phyloP scores from a whole-genome alignment of 2,888 invertebrate genomes.

The Stenichneumon culpator region DNA sequence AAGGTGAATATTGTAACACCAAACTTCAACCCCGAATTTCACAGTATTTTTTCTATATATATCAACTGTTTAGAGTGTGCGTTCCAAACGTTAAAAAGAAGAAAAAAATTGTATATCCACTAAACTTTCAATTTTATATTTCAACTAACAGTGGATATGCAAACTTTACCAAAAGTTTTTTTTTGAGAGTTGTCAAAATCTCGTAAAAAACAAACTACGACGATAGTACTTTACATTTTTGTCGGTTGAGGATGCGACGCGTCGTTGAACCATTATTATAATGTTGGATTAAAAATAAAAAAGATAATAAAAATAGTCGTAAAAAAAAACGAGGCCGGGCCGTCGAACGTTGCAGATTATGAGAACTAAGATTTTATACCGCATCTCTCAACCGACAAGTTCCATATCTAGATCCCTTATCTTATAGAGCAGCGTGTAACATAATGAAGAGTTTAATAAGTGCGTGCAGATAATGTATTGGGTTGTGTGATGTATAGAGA shows the following conservation, averaged over 20 bases:
- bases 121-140: too few relatives aligned
- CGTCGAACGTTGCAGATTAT: constrained; percentile 15
- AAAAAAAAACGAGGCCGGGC: neutral
- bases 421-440: constrained; percentile 28
- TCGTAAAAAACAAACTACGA: neutral
- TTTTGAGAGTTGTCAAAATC: constrained; percentile 9
- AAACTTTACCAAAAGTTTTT: neutral
- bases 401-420: constrained; percentile 1
- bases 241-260: constrained; percentile 46
- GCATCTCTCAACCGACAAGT: constrained; percentile 42
- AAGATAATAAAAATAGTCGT: neutral
- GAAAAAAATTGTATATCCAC: neutral
- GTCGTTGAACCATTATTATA: constrained; percentile 2
- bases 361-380: neutral
- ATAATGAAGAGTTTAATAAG: constrained; percentile 42
- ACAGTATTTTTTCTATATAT: constrained; percentile 6
- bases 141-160: too few relatives aligned
- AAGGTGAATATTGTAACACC: constrained; percentile 33
- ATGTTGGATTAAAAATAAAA: neutral
- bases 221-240: constrained; percentile 23
- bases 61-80: constrained; percentile 3
- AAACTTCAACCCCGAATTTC: constrained; percentile 19
- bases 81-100: neutral
- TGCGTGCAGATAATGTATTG: constrained; percentile 46
- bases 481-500: constrained; percentile 59